Percentiles rank a stretch among this genome's conserved stretches.
Conservation (phyloP, 1,140 invertebrate genomes). For the Drosophila kanapiae region DNA sequence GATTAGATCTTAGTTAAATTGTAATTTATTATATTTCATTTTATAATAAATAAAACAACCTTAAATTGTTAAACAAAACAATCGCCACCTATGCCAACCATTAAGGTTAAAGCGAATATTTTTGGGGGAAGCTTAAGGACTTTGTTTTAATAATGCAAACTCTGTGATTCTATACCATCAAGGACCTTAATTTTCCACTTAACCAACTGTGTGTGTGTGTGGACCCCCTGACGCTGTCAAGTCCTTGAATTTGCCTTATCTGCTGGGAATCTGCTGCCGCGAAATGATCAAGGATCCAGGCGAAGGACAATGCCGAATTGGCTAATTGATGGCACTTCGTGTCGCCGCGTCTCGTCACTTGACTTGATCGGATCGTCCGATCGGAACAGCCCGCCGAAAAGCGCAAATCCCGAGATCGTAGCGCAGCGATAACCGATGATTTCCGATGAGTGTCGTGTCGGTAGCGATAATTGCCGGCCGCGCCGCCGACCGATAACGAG, state of each 20-base stretch:
- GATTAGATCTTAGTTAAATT: too few species aligned
- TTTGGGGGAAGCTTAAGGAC: too few species aligned
- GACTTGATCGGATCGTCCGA: constrained; percentile 63
- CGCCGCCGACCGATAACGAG: constrained; percentile 33
- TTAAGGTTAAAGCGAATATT: too few species aligned
- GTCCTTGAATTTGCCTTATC: constrained; percentile 5
- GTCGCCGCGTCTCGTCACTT: constrained; percentile 43
- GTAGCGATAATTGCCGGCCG: constrained; percentile 43
- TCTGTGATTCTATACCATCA: background rate
- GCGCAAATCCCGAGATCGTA: constrained; percentile 46
- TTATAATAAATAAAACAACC: too few species aligned
- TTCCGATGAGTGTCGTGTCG: constrained; percentile 9
- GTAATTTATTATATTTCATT: too few species aligned
- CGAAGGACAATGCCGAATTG: constrained; percentile 41
- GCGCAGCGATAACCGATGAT: constrained; percentile 31
- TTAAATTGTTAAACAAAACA: too few species aligned
- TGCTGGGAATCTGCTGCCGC: constrained; percentile 4
- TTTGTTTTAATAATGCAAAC: too few species aligned
- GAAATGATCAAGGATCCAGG: constrained; percentile 11
- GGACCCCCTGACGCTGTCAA: constrained; percentile 1
- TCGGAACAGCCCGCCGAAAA: constrained; percentile 33
- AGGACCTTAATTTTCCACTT: background rate
- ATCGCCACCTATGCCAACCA: too few species aligned
- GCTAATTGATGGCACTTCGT: constrained; percentile 71
- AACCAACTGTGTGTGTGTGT: background rate